Percentiles rank a stretch among this genome's conserved stretches.
These are phyloP conservation scores for Eleutherodactylus coqui DNA, from an alignment of 2,797 vertebrate species.

Conservation along the genomic window DNA sequence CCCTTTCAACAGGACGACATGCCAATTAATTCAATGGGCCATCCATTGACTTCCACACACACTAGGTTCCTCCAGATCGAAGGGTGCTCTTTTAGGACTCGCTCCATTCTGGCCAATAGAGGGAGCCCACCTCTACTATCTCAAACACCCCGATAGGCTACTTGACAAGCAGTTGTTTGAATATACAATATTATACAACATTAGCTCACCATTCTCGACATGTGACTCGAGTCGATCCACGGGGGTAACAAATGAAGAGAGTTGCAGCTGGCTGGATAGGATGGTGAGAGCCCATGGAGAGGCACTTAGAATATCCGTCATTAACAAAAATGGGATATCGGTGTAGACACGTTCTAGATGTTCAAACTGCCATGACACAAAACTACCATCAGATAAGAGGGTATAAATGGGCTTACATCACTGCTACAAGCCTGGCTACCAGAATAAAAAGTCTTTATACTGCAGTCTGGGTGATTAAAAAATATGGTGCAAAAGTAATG, in stretches of 20 bases:
- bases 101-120: not conserved
- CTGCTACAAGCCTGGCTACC: not conserved
- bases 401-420: not conserved
- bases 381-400: not conserved
- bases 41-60: no score
- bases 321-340: slow-evolving; percentile 85
- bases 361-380: slow-evolving; percentile 72
- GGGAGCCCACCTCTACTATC: not conserved
- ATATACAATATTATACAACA: not conserved
- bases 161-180: not conserved
- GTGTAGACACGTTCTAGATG: slow-evolving; percentile 83
- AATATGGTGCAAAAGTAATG: no score
- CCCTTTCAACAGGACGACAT: no score
- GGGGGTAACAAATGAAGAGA: slow-evolving; percentile 79
- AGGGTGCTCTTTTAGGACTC: no score
- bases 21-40: no score
- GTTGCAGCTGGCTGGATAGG: slow-evolving; percentile 82
- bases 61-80: not conserved
- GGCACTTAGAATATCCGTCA: slow-evolving; percentile 81
- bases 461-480: no score
- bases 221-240: slow-evolving; percentile 84
- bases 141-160: not conserved
- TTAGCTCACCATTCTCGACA: slow-evolving; percentile 82
- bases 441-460: not conserved
- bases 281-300: slow-evolving; percentile 88